Percentiles rank a stretch among this genome's conserved stretches.
Evolutionary conservation across 2,888 invertebrate genomes (phyloP).

Genomic region (Drosophila subsilvestris): DNA sequence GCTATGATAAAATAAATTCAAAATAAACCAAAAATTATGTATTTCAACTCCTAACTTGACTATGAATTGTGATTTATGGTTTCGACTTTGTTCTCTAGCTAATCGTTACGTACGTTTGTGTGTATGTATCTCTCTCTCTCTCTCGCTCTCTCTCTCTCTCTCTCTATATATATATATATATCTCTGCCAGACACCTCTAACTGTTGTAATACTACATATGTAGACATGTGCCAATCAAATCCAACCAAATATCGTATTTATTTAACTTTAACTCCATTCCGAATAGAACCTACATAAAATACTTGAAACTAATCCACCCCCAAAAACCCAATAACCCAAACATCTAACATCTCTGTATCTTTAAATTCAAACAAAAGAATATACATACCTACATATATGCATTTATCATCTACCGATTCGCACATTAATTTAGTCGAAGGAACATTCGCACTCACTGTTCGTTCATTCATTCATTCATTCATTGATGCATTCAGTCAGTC

Average conservation of each 20-base stretch:
- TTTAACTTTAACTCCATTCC: neutral
- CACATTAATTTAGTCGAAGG: constrained; percentile 29
- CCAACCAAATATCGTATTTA: constrained; percentile 20
- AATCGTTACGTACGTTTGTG: constrained; percentile 62
- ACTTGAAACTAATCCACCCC: constrained; percentile 14
- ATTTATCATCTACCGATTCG: constrained; percentile 11
- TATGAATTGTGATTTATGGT: constrained; percentile 61
- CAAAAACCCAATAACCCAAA: neutral
- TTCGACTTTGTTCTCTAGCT: constrained; percentile 56
- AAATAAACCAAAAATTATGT: constrained; percentile 20
- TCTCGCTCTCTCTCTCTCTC: constrained; percentile 28
- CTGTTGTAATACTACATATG: constrained; percentile 57
- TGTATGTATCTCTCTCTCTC: constrained; percentile 50
- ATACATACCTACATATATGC: constrained; percentile 45
- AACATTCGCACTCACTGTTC: constrained; percentile 33
- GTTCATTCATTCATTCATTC: constrained; percentile 34
- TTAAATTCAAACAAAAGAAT: constrained; percentile 24
- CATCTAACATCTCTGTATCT: constrained; percentile 1
- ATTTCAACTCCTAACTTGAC: constrained; percentile 41
- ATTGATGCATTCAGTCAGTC: constrained; percentile 33
- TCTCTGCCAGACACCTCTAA: constrained; percentile 58
- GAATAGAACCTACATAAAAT: neutral
- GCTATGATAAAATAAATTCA: constrained; percentile 22
- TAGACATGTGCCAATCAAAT: constrained; percentile 47
- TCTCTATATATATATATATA: constrained; percentile 26